These are phyloP conservation scores for Heptascelio sp. DNA, from an alignment of 2,888 invertebrate species.

Conservation along the genomic window DNA sequence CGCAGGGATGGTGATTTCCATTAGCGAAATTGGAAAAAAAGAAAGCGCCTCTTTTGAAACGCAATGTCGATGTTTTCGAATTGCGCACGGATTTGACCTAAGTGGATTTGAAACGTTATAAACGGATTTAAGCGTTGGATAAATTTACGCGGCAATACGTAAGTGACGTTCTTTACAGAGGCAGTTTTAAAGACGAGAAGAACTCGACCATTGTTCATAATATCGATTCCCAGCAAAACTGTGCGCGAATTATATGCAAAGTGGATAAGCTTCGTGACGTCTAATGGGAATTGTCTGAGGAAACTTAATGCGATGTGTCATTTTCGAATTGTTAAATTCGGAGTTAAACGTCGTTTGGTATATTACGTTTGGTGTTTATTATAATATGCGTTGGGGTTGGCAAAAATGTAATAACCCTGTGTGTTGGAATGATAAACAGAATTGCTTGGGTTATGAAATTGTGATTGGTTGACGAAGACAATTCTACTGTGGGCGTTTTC, in stretches of 20 bases:
- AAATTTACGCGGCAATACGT: conserved; percentile 9
- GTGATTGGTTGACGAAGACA: too few species aligned
- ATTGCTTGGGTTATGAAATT: too few species aligned
- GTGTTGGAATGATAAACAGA: not conserved
- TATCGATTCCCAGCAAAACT: conserved; percentile 62
- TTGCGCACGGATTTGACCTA: too few species aligned
- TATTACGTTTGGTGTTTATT: not conserved
- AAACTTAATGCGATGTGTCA: conserved; percentile 52
- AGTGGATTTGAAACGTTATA: not conserved
- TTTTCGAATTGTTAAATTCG: conserved; percentile 43
- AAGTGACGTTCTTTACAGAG: conserved; percentile 30
- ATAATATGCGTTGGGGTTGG: too few species aligned
- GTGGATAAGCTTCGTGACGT: conserved; percentile 57
- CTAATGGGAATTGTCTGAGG: conserved; percentile 59
- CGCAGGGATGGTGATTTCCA: too few species aligned
- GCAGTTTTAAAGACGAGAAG: conserved; percentile 47
- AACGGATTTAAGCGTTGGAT: conserved; percentile 12
- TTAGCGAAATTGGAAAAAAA: too few species aligned
- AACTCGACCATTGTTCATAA: conserved; percentile 50
- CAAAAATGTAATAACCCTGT: too few species aligned
- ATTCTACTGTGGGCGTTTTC: too few species aligned
- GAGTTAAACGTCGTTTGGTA: conserved; percentile 11
- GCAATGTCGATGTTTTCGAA: too few species aligned
- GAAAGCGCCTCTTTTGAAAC: too few species aligned
- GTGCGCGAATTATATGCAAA: conserved; percentile 63